Evolutionary conservation across 2,113 vertebrate genomes (phyloP).

Genomic region (Meles meles): DNA sequence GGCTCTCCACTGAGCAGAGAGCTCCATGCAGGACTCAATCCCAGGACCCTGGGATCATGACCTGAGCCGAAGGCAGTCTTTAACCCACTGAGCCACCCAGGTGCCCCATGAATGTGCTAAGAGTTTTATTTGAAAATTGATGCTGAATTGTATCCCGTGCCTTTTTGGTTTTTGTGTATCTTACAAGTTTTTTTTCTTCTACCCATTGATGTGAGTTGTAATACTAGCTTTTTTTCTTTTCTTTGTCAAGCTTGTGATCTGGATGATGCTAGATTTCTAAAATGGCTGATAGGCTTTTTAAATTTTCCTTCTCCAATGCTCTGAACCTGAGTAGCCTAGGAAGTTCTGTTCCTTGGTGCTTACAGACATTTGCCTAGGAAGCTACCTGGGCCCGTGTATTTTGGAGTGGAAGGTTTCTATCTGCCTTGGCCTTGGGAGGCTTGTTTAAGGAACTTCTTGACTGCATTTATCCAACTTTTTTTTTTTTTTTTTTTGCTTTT

Average conservation of each 20-base stretch:
- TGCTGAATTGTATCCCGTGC: background rate
- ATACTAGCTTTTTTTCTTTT: background rate
- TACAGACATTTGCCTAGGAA: background rate
- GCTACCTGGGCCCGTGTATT: background rate
- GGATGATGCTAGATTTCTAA: background rate
- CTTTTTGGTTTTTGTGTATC: background rate
- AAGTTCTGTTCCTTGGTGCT: background rate
- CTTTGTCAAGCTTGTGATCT: background rate
- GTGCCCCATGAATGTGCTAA: too few species aligned
- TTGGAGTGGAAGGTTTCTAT: background rate
- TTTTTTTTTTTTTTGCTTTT: background rate
- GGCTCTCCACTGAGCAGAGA: too few species aligned
- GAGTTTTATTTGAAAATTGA: background rate
- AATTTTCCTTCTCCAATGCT: background rate
- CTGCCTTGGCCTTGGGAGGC: background rate
- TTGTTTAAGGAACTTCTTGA: background rate
- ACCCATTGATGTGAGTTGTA: background rate
- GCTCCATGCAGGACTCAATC: too few species aligned
- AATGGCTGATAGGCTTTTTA: background rate
- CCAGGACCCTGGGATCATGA: too few species aligned
- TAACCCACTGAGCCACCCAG: too few species aligned
- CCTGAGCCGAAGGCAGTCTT: too few species aligned
- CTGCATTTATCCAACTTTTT: background rate
- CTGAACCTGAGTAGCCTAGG: background rate
- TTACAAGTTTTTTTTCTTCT: background rate